A percentile compares a stretch with the other conserved stretches of the same genome.
Evolutionary conservation across 2,888 invertebrate species (phyloP).

Genomic region (Hirudinaria manillensis): DNA sequence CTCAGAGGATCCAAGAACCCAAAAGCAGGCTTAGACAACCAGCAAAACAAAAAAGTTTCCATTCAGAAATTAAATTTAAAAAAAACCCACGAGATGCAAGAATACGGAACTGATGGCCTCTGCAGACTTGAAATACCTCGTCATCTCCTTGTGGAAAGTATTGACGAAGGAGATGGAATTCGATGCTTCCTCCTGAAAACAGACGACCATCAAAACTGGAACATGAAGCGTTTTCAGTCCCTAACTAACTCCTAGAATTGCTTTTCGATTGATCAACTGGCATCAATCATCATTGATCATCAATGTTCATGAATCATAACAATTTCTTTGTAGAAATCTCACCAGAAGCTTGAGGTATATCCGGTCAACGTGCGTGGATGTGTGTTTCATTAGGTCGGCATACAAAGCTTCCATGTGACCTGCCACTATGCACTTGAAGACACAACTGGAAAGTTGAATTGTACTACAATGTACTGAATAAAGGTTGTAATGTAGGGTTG

Average conservation of each 20-base stretch:
- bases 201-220: background rate
- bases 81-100: background rate
- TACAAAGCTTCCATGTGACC: background rate
- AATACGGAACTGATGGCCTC: background rate
- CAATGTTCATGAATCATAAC: no score
- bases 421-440: background rate
- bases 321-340: no score
- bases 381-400: background rate
- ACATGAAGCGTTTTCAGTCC: background rate
- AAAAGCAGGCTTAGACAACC: no score
- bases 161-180: background rate
- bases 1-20: no score
- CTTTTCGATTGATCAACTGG: no score
- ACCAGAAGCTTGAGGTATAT: background rate
- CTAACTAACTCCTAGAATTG: background rate
- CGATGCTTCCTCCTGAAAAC: background rate
- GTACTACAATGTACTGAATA: background rate
- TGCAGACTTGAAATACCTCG: background rate
- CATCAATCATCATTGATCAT: no score
- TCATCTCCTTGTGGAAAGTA: slow-evolving; percentile 7
- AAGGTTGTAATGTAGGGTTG: no score
- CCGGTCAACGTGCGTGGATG: background rate
- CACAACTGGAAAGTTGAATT: background rate
- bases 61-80: background rate
- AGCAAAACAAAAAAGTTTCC: no score